Evolutionary conservation across 2,113 vertebrate species (phyloP).

Genomic region (Varanus salvator): DNA sequence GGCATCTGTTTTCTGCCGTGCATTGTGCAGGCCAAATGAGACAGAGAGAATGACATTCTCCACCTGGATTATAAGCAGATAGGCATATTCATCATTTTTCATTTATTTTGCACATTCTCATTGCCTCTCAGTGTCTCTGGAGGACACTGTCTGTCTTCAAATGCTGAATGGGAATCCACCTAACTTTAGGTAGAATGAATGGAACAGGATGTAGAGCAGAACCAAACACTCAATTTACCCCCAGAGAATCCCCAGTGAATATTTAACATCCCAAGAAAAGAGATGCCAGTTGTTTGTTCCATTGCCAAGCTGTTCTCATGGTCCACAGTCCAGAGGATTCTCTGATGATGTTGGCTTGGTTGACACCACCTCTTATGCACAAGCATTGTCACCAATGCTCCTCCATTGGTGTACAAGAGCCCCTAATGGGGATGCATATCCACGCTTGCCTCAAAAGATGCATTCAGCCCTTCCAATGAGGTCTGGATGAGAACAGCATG

Average conservation of each 20-base stretch:
- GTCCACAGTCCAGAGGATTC: too few species aligned
- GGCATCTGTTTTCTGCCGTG: conserved; percentile 17
- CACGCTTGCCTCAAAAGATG: neutral
- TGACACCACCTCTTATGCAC: neutral
- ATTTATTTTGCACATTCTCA: neutral
- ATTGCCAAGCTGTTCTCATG: neutral
- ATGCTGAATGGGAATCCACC: neutral
- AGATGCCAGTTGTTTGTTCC: neutral
- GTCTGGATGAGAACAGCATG: neutral
- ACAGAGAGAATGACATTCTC: neutral
- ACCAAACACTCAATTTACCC: neutral
- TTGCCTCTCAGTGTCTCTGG: neutral
- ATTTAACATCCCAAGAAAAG: neutral
- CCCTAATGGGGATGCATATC: neutral
- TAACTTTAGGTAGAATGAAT: neutral
- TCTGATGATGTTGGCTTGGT: neutral
- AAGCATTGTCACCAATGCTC: neutral
- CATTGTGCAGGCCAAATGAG: conserved; percentile 29
- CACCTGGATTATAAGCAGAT: neutral
- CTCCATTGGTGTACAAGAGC: neutral
- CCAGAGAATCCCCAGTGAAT: neutral
- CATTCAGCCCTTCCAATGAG: neutral
- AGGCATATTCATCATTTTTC: neutral
- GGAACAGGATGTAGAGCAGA: neutral
- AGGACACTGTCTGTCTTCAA: neutral